Base-by-base conservation (phyloP, 2,113 vertebrate species). In the Platichthys stellatus region DNA sequence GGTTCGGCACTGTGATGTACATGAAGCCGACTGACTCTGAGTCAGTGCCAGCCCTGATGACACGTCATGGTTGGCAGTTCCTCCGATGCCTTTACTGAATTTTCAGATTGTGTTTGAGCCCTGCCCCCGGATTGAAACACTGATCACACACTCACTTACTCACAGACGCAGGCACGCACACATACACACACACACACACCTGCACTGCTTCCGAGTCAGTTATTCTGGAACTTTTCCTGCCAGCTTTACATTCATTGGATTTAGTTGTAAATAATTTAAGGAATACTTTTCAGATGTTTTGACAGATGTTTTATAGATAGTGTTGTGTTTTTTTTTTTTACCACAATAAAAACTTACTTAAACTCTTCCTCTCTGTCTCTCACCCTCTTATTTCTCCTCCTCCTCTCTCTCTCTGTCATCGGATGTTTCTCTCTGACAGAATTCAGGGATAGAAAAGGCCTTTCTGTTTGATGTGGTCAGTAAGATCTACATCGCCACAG, bases 401-500 rank as follows among this genome's bases (percentile, higher is more conserved):
- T 23, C 23, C 40, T 63, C 45, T 49, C 28, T 15, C 28, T 15
- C 5, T 13, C 13, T 12, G 8, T 23, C 10, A 0, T 20, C 24
- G 35, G 0, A 4, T 47, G 1, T 63, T 57, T 69, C 60, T 74
- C 51, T 15, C 18, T 77, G 69, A 77, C 95, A 99, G 98, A 99
- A 99, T 95, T 99, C 98, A 92, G 98, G 98, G 90, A 99, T 99
- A 81, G 98, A 99, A 93, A 99, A 99, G 90, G 98, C 98, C 88
- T 99, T 99, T 85, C 94, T 99, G 90, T 99, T 99, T 57, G 98
- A 99, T 21, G 98, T 99, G 83, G 97, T 99, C 95, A 99, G 98
- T 94, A 99, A 99, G 95, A 99, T 99, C 94, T 99, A 99, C 95
- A 99, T 99, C 13, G 98, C 98, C 82, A 99, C 98, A 72, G 98